These are phyloP conservation scores for Xiphorhynchus elegans DNA, from an alignment of 2,113 vertebrate genomes.

Conservation along the genomic window DNA sequence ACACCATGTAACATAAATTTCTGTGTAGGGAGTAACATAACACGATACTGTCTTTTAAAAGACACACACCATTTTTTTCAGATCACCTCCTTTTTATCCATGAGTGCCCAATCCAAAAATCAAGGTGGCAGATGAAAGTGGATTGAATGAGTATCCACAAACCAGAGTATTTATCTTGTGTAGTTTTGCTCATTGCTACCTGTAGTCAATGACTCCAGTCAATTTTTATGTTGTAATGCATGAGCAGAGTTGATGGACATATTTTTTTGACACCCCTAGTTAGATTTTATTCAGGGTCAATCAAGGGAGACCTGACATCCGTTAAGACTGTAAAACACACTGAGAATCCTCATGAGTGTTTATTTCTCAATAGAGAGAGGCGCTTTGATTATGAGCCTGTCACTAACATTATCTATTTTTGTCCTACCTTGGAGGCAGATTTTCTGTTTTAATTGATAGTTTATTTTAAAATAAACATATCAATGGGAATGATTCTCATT, in stretches of 20 bases:
- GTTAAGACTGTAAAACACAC: conserved; percentile 56
- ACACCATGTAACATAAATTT: conserved; percentile 79
- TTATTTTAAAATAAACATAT: conserved; percentile 29
- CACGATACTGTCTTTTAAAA: conserved; percentile 76
- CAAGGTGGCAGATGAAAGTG: conserved; percentile 76
- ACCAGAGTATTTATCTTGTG: conserved; percentile 74
- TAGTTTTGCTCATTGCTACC: conserved; percentile 75
- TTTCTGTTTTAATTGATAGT: conserved; percentile 6
- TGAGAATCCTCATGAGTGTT: conserved; percentile 58
- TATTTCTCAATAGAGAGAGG: conserved; percentile 39
- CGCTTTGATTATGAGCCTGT: conserved; percentile 36
- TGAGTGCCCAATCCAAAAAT: conserved; percentile 78
- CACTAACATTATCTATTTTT: conserved; percentile 34
- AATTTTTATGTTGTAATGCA: conserved; percentile 81
- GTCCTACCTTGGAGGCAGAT: not conserved
- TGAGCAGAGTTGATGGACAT: conserved; percentile 74
- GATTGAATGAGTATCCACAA: conserved; percentile 72
- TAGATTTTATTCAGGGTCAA: conserved; percentile 75
- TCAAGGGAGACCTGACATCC: conserved; percentile 71
- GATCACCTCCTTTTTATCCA: conserved; percentile 78
- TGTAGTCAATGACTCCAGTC: conserved; percentile 76
- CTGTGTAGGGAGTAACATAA: conserved; percentile 71
- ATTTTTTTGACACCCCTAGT: conserved; percentile 75
- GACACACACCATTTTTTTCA: conserved; percentile 77
- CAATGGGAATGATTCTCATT: not conserved